Conservation (phyloP, 2,888 invertebrate genomes). For the Apocheima hispidaria region DNA sequence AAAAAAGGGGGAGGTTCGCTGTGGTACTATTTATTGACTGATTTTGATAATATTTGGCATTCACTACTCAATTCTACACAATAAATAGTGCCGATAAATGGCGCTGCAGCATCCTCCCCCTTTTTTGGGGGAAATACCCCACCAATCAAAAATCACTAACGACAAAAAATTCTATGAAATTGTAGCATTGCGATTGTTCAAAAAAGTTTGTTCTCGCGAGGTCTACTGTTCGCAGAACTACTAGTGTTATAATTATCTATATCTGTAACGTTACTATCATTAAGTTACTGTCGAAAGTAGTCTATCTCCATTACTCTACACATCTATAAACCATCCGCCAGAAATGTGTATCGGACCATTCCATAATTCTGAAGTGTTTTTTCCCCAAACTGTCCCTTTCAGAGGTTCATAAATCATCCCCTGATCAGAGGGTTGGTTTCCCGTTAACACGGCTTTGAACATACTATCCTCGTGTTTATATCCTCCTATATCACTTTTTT, state of each 20-base stretch:
- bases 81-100: no score
- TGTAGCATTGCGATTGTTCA: no score
- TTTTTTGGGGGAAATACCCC: no score
- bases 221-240: no score
- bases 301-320: slow-evolving; percentile 2
- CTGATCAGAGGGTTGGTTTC: slow-evolving; percentile 50
- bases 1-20: no score
- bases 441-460: slow-evolving; percentile 59
- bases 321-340: slow-evolving; percentile 50
- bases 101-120: no score
- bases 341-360: slow-evolving; percentile 52
- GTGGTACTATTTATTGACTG: no score
- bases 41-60: no score
- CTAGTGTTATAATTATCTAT: background rate
- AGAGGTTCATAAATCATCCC: slow-evolving; percentile 59
- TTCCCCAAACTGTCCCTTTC: slow-evolving; percentile 54
- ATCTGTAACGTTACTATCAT: background rate
- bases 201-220: no score
- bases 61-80: no score
- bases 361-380: slow-evolving; percentile 51
- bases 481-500: slow-evolving; percentile 41
- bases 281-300: background rate
- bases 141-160: no score
- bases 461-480: slow-evolving; percentile 43
- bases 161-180: no score